phyloP scores from a whole-genome alignment of 2,888 invertebrate species.

The Bursaphelenchus okinawaensis region DNA sequence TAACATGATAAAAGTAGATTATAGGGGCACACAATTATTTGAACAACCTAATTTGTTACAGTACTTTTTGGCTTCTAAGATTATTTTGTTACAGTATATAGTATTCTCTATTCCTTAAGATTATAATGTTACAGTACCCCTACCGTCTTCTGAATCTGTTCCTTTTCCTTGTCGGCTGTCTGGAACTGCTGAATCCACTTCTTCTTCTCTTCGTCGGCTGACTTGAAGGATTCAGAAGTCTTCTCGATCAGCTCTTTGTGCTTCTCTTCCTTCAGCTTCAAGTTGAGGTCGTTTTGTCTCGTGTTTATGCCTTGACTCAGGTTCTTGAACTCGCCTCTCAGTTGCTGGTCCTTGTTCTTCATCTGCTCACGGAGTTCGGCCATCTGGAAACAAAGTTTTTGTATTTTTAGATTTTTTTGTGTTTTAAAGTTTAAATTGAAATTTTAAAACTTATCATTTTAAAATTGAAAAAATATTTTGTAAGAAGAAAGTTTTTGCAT shows the following conservation, averaged over 20 bases:
- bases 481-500: too few relatives aligned
- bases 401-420: too few relatives aligned
- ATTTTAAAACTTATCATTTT: too few relatives aligned
- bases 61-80: too few relatives aligned
- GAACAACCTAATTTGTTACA: too few relatives aligned
- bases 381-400: conserved; percentile 47
- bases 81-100: too few relatives aligned
- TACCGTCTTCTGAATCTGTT: conserved; percentile 42
- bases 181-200: conserved; percentile 14
- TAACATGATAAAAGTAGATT: too few relatives aligned
- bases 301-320: conserved; percentile 35
- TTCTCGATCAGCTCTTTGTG: conserved; percentile 29
- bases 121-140: too few relatives aligned
- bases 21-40: too few relatives aligned
- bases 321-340: conserved; percentile 41
- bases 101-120: too few relatives aligned
- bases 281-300: conserved; percentile 30
- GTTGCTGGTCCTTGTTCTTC: conserved; percentile 40
- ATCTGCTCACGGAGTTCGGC: conserved; percentile 52
- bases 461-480: too few relatives aligned
- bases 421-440: too few relatives aligned
- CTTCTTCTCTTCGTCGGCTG: conserved; percentile 6
- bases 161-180: conserved; percentile 20
- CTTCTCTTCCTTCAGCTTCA: conserved; percentile 29
- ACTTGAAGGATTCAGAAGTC: conserved; percentile 21